Conservation (phyloP, 2,113 vertebrate genomes). For the Nasalis larvatus region DNA sequence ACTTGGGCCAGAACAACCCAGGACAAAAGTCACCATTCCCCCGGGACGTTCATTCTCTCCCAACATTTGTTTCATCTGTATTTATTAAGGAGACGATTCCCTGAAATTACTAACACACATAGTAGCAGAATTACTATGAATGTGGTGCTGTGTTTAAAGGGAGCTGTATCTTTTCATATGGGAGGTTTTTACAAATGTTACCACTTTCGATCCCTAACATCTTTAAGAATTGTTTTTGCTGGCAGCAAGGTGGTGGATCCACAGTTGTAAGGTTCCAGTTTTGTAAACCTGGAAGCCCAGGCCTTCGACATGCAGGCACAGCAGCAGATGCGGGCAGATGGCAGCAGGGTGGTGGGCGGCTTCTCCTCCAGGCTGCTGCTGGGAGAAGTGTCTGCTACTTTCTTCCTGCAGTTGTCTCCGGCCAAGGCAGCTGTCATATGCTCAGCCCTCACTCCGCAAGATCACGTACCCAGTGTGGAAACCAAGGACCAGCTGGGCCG, state of each 20-base stretch:
- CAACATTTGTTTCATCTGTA: neutral
- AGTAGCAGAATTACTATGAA: neutral
- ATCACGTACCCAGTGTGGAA: neutral
- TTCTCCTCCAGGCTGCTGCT: neutral
- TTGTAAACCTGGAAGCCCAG: neutral
- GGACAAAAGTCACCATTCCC: neutral
- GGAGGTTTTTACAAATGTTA: neutral
- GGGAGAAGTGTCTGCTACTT: neutral
- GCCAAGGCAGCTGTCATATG: neutral
- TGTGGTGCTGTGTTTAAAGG: neutral
- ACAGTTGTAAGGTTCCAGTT: neutral
- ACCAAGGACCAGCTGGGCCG: no score
- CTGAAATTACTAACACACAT: neutral
- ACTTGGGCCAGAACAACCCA: neutral
- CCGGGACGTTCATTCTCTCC: neutral
- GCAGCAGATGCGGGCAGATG: neutral
- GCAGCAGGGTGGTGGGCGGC: fast-evolving
- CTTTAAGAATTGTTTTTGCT: neutral
- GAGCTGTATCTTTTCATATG: neutral
- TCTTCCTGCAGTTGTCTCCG: neutral
- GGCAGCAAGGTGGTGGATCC: neutral
- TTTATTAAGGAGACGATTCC: neutral
- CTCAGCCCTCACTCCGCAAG: neutral
- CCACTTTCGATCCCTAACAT: neutral
- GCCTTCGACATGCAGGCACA: neutral